A percentile compares a stretch with the other conserved stretches of the same genome.
These are phyloP conservation scores for Acromyrmex charruanus DNA, from an alignment of 1,140 invertebrate species.

Conservation along the genomic window DNA sequence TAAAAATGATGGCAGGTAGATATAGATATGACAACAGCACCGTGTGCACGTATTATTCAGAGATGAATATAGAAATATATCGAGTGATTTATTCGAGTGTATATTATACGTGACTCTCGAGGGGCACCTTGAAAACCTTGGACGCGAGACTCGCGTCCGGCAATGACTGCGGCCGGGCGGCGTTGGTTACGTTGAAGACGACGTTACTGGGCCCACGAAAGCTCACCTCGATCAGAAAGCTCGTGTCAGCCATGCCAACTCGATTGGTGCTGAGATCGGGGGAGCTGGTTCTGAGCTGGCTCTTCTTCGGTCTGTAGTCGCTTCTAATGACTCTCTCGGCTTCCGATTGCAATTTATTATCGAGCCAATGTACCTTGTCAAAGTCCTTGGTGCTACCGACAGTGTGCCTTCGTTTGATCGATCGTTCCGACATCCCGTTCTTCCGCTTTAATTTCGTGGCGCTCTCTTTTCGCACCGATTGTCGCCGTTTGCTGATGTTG, in stretches of 20 bases:
- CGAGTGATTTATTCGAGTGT: background rate
- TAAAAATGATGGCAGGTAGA: slow-evolving; percentile 30
- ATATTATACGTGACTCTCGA: slow-evolving; percentile 88
- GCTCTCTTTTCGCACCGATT: slow-evolving; percentile 86
- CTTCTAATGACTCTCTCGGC: slow-evolving; percentile 86
- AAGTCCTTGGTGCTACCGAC: slow-evolving; percentile 96
- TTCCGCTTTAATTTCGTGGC: slow-evolving; percentile 90
- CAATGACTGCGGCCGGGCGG: slow-evolving; percentile 86
- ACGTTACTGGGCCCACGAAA: slow-evolving; percentile 87
- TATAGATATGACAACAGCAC: slow-evolving; percentile 13
- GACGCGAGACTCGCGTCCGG: slow-evolving; percentile 85
- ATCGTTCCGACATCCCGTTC: slow-evolving; percentile 91
- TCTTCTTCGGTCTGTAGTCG: slow-evolving; percentile 85
- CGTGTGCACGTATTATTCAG: background rate
- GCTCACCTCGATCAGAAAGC: slow-evolving; percentile 87
- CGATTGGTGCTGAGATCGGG: slow-evolving; percentile 88
- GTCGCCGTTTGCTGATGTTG: slow-evolving; percentile 91
- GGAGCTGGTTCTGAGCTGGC: slow-evolving; percentile 88
- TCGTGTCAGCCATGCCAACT: slow-evolving; percentile 82
- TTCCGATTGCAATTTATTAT: slow-evolving; percentile 86
- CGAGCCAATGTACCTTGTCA: slow-evolving; percentile 89
- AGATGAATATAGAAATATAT: background rate
- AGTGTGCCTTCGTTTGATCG: slow-evolving; percentile 95
- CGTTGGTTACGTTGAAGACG: slow-evolving; percentile 87
- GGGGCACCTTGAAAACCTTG: slow-evolving; percentile 87